A percentile compares a stretch with the other conserved stretches of the same genome.
These are phyloP conservation scores for Achlya flavicornis DNA, from an alignment of 2,888 invertebrate genomes.

Conservation along the genomic window DNA sequence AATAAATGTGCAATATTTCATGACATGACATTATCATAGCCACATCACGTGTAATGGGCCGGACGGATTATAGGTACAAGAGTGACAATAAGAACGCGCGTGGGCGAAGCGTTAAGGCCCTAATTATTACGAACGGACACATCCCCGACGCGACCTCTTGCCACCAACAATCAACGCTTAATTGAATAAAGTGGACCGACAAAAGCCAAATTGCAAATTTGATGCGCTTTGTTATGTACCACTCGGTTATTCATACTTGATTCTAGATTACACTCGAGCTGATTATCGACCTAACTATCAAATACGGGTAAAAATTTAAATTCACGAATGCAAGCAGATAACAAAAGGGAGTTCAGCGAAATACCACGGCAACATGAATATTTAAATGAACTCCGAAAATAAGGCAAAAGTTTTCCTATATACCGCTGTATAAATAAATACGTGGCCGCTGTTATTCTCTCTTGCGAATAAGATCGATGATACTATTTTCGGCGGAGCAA, in stretches of 20 bases:
- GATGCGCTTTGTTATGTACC: slow-evolving; percentile 43
- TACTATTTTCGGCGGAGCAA: slow-evolving; percentile 77
- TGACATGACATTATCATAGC: not conserved
- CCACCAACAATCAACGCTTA: slow-evolving; percentile 73
- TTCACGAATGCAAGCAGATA: slow-evolving; percentile 21
- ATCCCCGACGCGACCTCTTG: slow-evolving; percentile 79
- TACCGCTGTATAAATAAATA: slow-evolving; percentile 67
- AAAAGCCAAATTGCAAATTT: slow-evolving; percentile 62
- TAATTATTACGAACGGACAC: slow-evolving; percentile 72
- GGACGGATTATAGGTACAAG: slow-evolving; percentile 45
- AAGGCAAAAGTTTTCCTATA: slow-evolving; percentile 56
- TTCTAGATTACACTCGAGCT: slow-evolving; percentile 21
- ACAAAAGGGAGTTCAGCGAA: slow-evolving; percentile 24
- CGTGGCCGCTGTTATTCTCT: slow-evolving; percentile 63
- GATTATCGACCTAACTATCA: slow-evolving; percentile 13
- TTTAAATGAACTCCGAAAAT: slow-evolving; percentile 54
- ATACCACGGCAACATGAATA: slow-evolving; percentile 36
- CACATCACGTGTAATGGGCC: slow-evolving; percentile 6
- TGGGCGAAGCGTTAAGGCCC: slow-evolving; percentile 69
- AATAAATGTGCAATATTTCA: slow-evolving; percentile 3
- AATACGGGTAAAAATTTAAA: slow-evolving; percentile 4
- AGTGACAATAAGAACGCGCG: slow-evolving; percentile 63
- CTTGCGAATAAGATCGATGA: slow-evolving; percentile 76
- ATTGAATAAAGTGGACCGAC: slow-evolving; percentile 78
- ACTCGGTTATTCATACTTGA: slow-evolving; percentile 11